These are phyloP conservation scores for Heliconius melpomene DNA, from an alignment of 1,140 invertebrate species.

Conservation along the genomic window DNA sequence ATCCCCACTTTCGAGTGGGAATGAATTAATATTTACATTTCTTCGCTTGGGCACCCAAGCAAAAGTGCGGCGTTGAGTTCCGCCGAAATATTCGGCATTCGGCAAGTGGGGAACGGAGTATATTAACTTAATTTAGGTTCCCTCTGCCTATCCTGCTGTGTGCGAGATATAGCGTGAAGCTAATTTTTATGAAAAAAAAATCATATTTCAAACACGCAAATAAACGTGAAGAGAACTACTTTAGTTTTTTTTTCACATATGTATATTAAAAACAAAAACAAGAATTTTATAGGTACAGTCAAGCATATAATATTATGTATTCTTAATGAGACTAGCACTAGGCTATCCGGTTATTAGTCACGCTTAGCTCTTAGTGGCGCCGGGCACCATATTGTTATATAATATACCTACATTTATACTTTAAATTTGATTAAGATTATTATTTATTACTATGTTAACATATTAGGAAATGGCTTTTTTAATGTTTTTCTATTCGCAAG, in stretches of 20 bases:
- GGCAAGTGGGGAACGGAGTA: no score
- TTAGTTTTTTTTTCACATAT: not conserved
- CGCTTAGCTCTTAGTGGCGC: not conserved
- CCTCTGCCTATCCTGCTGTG: no score
- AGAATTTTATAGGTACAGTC: not conserved
- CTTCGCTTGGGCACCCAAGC: no score
- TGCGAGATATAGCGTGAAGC: no score
- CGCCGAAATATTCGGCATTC: no score
- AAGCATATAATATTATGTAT: slow-evolving; percentile 3
- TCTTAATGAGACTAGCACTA: not conserved
- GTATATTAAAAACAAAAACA: not conserved
- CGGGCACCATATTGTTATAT: not conserved
- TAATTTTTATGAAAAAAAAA: no score
- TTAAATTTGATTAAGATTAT: not conserved
- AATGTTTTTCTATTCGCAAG: not conserved
- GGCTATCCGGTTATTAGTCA: slow-evolving; percentile 10
- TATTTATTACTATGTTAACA: not conserved
- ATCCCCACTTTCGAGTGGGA: no score
- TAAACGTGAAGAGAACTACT: not conserved
- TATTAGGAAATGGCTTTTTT: not conserved
- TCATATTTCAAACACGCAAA: no score
- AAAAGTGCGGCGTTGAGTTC: no score
- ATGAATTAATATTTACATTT: no score
- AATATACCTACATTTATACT: not conserved
- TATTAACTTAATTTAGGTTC: no score